Evolutionary conservation across 2,113 vertebrate genomes (phyloP).

Genomic region (Hylia prasina): DNA sequence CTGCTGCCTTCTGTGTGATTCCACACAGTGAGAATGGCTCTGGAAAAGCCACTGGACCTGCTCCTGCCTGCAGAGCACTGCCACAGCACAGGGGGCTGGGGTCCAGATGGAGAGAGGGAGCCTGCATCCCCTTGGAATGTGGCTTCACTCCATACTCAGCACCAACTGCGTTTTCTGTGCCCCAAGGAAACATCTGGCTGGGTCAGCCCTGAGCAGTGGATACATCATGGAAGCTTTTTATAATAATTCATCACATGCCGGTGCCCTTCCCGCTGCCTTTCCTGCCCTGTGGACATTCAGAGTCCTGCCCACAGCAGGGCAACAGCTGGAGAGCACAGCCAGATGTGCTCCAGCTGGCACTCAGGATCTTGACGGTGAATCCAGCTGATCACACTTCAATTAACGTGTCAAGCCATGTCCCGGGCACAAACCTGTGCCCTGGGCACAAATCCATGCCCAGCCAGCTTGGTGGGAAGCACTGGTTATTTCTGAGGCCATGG

Average conservation of each 20-base stretch:
- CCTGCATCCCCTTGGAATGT: not conserved
- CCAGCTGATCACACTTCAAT: not conserved
- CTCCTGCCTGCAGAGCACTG: not conserved
- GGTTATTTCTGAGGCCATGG: not conserved
- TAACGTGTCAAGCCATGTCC: not conserved
- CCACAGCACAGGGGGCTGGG: fast-evolving
- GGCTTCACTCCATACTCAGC: not conserved
- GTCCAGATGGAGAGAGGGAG: not conserved
- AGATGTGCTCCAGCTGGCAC: not conserved
- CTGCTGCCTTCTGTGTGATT: not conserved
- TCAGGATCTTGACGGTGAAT: not conserved
- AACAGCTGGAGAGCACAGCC: not conserved
- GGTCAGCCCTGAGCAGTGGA: not conserved
- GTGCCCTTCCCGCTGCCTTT: not conserved
- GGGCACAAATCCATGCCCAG: not conserved
- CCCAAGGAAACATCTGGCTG: not conserved
- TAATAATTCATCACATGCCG: not conserved
- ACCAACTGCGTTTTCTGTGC: not conserved
- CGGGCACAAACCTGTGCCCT: not conserved
- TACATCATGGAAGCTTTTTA: not conserved
- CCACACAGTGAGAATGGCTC: not conserved
- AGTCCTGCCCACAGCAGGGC: not conserved
- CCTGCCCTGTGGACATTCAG: not conserved
- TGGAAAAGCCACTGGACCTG: not conserved
- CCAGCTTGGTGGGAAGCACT: not conserved